Percentiles rank a stretch among this genome's conserved stretches.
These are phyloP conservation scores for Petaurus breviceps DNA, from an alignment of 2,113 vertebrate genomes.

Conservation along the genomic window DNA sequence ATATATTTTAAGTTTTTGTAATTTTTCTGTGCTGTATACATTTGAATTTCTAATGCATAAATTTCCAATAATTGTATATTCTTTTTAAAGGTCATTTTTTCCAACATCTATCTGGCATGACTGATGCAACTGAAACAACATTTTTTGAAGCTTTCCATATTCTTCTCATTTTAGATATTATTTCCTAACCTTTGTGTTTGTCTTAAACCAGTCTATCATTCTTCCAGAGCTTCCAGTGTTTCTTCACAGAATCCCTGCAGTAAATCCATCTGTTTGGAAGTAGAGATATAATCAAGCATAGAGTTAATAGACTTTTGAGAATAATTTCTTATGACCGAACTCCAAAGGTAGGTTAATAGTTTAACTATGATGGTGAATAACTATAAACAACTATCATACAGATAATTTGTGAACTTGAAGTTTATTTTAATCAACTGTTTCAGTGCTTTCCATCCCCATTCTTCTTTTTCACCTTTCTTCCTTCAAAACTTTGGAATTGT, in stretches of 20 bases:
- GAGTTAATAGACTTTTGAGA: conserved; percentile 99
- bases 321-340: conserved; percentile 98
- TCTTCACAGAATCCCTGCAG: conserved; percentile 99
- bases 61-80: conserved; percentile 95
- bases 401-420: conserved; percentile 99
- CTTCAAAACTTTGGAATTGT: conserved; percentile 99
- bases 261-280: conserved; percentile 99
- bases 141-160: conserved; percentile 98
- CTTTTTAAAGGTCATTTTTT: conserved; percentile 91
- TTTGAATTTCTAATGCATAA: conserved; percentile 99
- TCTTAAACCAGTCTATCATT: conserved; percentile 99
- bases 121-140: conserved; percentile 97
- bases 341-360: conserved; percentile 87
- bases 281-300: conserved; percentile 99
- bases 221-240: conserved; percentile 97
- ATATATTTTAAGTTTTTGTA: conserved; percentile 90
- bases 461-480: conserved; percentile 99
- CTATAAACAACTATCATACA: conserved; percentile 87
- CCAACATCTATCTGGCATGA: conserved; percentile 99
- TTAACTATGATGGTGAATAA: too few relatives aligned
- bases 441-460: conserved; percentile 99
- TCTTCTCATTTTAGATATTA: conserved; percentile 98
- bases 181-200: conserved; percentile 99
- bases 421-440: conserved; percentile 99
- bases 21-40: conserved; percentile 99